Evolutionary conservation across 23 tunicate genomes (phyloP).

Genomic region (Diplosoma virens): DNA sequence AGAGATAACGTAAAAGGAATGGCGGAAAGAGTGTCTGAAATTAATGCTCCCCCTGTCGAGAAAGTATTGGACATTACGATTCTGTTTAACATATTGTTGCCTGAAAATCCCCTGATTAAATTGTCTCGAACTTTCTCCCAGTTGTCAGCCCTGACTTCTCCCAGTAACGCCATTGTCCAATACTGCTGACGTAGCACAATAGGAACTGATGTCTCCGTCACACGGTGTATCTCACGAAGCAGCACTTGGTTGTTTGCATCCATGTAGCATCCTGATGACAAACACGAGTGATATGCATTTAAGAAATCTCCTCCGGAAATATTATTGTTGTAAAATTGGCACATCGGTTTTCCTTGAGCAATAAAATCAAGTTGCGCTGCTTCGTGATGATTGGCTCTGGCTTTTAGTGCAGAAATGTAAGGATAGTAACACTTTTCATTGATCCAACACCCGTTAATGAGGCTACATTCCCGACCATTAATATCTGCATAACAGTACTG

Average conservation of each 20-base stretch:
- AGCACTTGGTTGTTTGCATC: slow-evolving; percentile 4
- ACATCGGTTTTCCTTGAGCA: slow-evolving; percentile 19
- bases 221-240: not conserved
- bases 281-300: slow-evolving; percentile 27
- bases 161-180: slow-evolving; percentile 31
- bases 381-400: not conserved
- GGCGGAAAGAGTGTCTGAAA: too few species aligned
- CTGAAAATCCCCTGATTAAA: not conserved
- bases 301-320: slow-evolving; percentile 16
- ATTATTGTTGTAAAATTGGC: slow-evolving; percentile 17
- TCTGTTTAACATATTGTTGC: slow-evolving; percentile 9
- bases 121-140: slow-evolving; percentile 28
- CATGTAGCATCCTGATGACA: slow-evolving; percentile 11
- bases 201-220: not conserved
- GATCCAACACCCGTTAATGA: slow-evolving; percentile 30
- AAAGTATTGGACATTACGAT: not conserved
- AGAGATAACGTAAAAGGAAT: slow-evolving; percentile 11
- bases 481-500: slow-evolving; percentile 13
- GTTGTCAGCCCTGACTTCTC: slow-evolving; percentile 32
- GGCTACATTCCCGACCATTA: not conserved
- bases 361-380: not conserved
- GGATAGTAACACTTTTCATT: slow-evolving; percentile 48
- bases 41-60: too few species aligned
- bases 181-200: slow-evolving; percentile 6
- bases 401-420: not conserved